Evolutionary conservation across 2,113 vertebrate genomes (phyloP).

Genomic region (Pardalotus punctatus): DNA sequence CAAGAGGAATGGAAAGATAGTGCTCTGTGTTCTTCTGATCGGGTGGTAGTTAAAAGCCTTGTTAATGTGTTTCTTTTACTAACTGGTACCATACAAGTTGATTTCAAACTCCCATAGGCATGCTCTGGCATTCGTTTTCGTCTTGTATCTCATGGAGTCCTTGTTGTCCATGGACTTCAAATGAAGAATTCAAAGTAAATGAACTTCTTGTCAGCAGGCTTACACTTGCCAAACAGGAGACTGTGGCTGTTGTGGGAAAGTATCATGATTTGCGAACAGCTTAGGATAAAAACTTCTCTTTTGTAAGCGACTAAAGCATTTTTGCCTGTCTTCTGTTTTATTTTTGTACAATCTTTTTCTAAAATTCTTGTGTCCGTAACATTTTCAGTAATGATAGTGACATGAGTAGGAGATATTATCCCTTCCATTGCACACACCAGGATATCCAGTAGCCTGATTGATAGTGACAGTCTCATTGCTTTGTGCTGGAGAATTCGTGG

Average conservation of each 20-base stretch:
- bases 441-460: neutral
- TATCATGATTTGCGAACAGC: neutral
- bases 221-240: neutral
- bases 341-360: neutral
- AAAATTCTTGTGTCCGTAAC: neutral
- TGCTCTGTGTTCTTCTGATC: neutral
- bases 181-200: neutral
- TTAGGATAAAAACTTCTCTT: neutral
- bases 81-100: neutral
- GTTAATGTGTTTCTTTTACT: neutral
- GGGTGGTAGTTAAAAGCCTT: neutral
- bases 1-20: neutral
- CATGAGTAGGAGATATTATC: neutral
- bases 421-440: neutral
- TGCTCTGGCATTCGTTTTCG: neutral
- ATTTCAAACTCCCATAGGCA: neutral
- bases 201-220: neutral
- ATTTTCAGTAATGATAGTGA: neutral
- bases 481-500: neutral
- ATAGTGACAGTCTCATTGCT: neutral
- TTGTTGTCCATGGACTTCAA: neutral
- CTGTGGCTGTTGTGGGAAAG: neutral
- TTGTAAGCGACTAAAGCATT: neutral
- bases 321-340: neutral
- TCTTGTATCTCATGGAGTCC: neutral